These are phyloP conservation scores for Erynnis tages DNA, from an alignment of 2,888 invertebrate species.

Conservation along the genomic window DNA sequence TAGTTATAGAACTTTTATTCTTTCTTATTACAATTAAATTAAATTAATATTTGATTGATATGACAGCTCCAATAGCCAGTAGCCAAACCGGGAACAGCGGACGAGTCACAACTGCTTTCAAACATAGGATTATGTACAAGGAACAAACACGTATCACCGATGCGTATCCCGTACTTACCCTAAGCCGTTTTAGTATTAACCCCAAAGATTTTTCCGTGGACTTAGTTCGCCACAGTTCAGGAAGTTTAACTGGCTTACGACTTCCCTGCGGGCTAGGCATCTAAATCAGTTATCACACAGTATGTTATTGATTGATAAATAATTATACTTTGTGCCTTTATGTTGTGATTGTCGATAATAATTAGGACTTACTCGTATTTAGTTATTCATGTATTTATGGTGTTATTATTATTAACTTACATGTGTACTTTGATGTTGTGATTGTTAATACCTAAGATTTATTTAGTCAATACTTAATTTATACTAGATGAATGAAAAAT, in stretches of 20 bases:
- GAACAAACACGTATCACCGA: slow-evolving; percentile 38
- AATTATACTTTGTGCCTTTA: not conserved
- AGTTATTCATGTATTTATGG: too few species aligned
- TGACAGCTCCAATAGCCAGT: slow-evolving; percentile 42
- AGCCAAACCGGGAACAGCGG: slow-evolving; percentile 29
- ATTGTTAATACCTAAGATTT: too few species aligned
- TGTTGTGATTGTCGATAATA: not conserved
- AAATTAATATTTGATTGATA: slow-evolving; percentile 28
- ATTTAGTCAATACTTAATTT: too few species aligned
- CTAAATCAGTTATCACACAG: slow-evolving; percentile 52
- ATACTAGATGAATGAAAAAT: too few species aligned
- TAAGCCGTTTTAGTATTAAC: slow-evolving; percentile 61
- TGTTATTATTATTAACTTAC: too few species aligned
- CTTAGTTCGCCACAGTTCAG: slow-evolving; percentile 71
- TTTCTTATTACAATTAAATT: not conserved
- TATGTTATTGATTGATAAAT: slow-evolving; percentile 13
- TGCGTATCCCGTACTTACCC: slow-evolving; percentile 68
- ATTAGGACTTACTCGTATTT: too few species aligned
- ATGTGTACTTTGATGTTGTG: too few species aligned
- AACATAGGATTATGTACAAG: slow-evolving; percentile 31
- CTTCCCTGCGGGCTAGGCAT: slow-evolving; percentile 55
- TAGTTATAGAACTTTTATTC: too few species aligned
- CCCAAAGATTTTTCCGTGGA: slow-evolving; percentile 70
- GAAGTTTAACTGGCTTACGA: slow-evolving; percentile 61
- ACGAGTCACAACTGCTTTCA: slow-evolving; percentile 22